phyloP scores from a whole-genome alignment of 2,888 invertebrate species.

The Trisateles emortualis region DNA sequence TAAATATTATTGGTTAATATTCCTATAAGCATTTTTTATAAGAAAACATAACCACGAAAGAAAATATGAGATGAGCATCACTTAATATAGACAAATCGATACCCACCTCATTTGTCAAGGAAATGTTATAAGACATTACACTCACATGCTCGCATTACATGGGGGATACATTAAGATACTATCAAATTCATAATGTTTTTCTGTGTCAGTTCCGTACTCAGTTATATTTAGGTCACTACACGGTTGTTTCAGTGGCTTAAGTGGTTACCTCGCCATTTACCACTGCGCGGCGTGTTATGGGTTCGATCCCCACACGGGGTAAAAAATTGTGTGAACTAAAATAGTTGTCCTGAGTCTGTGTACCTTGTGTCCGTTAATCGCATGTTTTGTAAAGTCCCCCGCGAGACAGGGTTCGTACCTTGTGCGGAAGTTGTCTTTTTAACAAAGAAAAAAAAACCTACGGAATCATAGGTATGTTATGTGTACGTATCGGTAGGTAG shows the following conservation, averaged over 20 bases:
- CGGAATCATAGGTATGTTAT: too few relatives aligned
- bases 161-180: conserved; percentile 16
- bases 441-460: too few relatives aligned
- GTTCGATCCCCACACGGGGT: too few relatives aligned
- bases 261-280: too few relatives aligned
- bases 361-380: too few relatives aligned
- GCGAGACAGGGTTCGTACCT: too few relatives aligned
- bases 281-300: too few relatives aligned
- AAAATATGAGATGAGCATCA: conserved; percentile 5
- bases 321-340: not conserved
- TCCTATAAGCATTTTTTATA: not conserved
- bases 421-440: too few relatives aligned
- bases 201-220: not conserved
- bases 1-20: not conserved
- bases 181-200: conserved; percentile 14
- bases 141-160: conserved; percentile 15
- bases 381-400: too few relatives aligned
- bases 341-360: too few relatives aligned
- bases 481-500: too few relatives aligned
- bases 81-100: conserved; percentile 19
- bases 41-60: not conserved
- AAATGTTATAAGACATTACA: conserved; percentile 13
- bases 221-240: not conserved
- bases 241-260: too few relatives aligned
- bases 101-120: conserved; percentile 16